Conservation (phyloP, 2,888 invertebrate genomes). For the Andrena bicolor region DNA sequence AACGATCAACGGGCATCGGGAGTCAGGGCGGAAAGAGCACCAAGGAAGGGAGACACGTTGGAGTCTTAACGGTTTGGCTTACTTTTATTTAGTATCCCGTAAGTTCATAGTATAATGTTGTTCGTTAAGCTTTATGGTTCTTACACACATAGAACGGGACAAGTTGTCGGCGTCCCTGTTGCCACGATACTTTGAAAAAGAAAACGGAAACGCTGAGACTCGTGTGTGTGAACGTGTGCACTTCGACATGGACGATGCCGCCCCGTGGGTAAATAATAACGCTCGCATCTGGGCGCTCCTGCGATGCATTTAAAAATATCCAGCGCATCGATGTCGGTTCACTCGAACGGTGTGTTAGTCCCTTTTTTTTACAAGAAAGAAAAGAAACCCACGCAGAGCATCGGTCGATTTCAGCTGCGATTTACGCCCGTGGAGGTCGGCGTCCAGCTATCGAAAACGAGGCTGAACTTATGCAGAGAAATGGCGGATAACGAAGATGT, state of each 20-base stretch:
- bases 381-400: conserved; percentile 30
- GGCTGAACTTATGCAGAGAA: conserved; percentile 68
- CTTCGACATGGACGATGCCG: conserved; percentile 66
- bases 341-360: conserved; percentile 15
- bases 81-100: conserved; percentile 85
- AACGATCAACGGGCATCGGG: background rate
- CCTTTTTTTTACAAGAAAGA: conserved; percentile 20
- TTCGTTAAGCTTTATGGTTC: conserved; percentile 84
- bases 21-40: background rate
- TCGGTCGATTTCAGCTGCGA: conserved; percentile 40
- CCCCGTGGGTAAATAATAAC: conserved; percentile 43
- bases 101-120: conserved; percentile 85
- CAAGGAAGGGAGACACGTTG: conserved; percentile 34
- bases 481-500: conserved; percentile 75
- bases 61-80: conserved; percentile 82
- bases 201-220: conserved; percentile 74
- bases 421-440: conserved; percentile 24
- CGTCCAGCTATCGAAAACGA: conserved; percentile 62
- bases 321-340: conserved; percentile 18
- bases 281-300: conserved; percentile 27
- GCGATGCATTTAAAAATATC: conserved; percentile 44
- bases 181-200: conserved; percentile 78
- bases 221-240: conserved; percentile 70
- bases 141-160: conserved; percentile 84
- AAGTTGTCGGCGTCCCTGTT: conserved; percentile 75